These are phyloP conservation scores for Dermatophagoides farinae DNA, from an alignment of 1,140 invertebrate species.

Conservation along the genomic window DNA sequence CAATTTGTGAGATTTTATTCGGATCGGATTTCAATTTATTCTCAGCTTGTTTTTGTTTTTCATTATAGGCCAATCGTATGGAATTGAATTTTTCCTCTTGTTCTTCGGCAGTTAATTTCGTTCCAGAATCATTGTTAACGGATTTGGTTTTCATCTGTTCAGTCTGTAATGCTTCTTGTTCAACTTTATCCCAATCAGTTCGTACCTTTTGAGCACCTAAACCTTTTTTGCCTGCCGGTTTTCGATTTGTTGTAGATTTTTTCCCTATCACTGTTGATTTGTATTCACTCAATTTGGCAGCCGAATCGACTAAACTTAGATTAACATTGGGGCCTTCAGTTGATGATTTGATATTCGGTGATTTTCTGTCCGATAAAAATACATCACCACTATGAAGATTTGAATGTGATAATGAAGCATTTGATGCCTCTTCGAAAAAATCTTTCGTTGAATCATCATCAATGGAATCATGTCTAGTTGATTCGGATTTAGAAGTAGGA, in stretches of 20 bases:
- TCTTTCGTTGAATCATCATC: background rate
- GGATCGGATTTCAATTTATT: conserved; percentile 57
- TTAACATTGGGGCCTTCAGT: conserved; percentile 7
- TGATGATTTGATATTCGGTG: background rate
- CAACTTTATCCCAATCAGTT: conserved; percentile 81
- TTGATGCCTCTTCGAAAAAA: conserved; percentile 1
- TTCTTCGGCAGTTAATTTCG: conserved; percentile 28
- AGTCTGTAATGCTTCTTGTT: conserved; percentile 58
- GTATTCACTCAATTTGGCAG: background rate
- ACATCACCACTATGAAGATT: background rate
- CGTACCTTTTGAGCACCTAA: conserved; percentile 89
- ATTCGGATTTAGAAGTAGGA: background rate
- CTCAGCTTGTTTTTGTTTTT: conserved; percentile 56
- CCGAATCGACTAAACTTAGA: background rate
- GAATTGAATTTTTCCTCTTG: conserved; percentile 37
- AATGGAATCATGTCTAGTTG: background rate
- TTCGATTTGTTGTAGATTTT: conserved; percentile 25
- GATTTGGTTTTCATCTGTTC: conserved; percentile 41
- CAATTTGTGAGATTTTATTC: conserved; percentile 66
- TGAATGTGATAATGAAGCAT: background rate
- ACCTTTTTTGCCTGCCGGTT: conserved; percentile 46
- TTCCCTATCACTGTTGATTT: conserved; percentile 6
- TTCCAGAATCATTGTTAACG: conserved; percentile 29
- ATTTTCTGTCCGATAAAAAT: background rate
- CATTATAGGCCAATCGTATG: conserved; percentile 69